Evolutionary conservation across 2,113 vertebrate genomes (phyloP).

Genomic region (Myotis lucifugus): DNA sequence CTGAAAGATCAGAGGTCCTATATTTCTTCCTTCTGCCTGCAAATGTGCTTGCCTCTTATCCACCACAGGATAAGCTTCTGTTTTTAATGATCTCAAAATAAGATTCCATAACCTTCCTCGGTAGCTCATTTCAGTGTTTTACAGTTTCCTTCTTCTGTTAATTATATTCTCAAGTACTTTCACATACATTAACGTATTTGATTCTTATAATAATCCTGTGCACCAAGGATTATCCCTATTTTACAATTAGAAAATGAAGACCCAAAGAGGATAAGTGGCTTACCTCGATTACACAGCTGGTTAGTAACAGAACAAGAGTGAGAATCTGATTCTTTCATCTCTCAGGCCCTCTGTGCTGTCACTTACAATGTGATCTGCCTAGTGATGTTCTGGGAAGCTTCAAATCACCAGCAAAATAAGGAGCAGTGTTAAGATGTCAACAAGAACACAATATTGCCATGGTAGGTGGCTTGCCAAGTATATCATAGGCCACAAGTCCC

Average conservation of each 20-base stretch:
- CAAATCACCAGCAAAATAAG: conserved; percentile 6
- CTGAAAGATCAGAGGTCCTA: conserved; percentile 14
- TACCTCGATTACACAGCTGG: not conserved
- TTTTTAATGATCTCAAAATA: conserved; percentile 38
- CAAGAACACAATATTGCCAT: not conserved
- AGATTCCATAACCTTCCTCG: not conserved
- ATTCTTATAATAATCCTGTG: not conserved
- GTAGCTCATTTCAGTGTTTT: conserved; percentile 3
- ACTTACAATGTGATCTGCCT: not conserved
- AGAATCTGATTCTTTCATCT: conserved; percentile 17
- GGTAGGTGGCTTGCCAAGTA: not conserved
- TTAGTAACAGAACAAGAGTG: conserved; percentile 27
- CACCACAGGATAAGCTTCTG: conserved; percentile 12
- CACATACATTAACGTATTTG: conserved; percentile 18
- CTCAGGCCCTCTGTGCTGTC: not conserved
- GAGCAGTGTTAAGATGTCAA: not conserved
- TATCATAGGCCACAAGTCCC: not conserved
- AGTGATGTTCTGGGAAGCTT: not conserved
- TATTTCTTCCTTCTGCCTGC: not conserved
- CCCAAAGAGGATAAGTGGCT: not conserved
- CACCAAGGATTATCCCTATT: not conserved
- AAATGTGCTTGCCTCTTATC: not conserved
- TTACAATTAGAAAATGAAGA: conserved; percentile 8
- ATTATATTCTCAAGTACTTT: not conserved
- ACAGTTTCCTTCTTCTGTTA: not conserved